Conservation (phyloP, 2,797 vertebrate genomes). For the Rhinella marina region DNA sequence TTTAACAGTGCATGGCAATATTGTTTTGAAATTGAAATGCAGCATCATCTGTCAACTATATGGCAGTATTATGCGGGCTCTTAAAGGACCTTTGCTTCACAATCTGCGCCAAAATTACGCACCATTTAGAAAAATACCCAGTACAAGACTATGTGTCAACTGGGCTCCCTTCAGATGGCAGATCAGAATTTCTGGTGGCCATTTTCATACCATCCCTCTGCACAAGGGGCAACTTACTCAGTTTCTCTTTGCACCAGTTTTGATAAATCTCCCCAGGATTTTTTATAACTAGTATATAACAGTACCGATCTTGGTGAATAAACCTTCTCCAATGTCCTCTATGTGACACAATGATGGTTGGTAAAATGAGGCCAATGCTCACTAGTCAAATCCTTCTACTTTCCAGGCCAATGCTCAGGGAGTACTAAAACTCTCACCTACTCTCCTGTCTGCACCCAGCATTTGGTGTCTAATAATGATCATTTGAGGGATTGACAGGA, state of each 20-base stretch:
- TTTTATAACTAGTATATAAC: too few relatives aligned
- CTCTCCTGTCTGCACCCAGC: slow-evolving; percentile 37
- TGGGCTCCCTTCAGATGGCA: too few relatives aligned
- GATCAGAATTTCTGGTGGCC: too few relatives aligned
- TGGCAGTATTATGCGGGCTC: not conserved
- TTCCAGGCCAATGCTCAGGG: slow-evolving; percentile 1
- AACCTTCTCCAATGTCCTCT: not conserved
- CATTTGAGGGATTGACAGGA: slow-evolving; percentile 46
- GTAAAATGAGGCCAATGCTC: not conserved
- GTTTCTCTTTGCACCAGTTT: too few relatives aligned
- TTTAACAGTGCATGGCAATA: not conserved
- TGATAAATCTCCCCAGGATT: too few relatives aligned
- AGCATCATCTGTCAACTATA: not conserved
- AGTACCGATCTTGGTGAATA: not conserved
- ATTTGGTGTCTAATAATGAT: slow-evolving; percentile 61
- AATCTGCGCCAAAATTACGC: too few relatives aligned
- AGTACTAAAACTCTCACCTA: slow-evolving; percentile 41
- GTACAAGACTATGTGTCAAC: too few relatives aligned
- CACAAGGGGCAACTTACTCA: too few relatives aligned
- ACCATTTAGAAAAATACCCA: too few relatives aligned
- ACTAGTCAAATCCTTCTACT: not conserved
- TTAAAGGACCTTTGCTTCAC: too few relatives aligned
- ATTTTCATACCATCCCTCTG: too few relatives aligned
- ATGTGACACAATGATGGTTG: not conserved
- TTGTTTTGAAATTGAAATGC: not conserved